Conservation (phyloP, 2,888 invertebrate genomes). For the Alloscopus bannaensis region DNA sequence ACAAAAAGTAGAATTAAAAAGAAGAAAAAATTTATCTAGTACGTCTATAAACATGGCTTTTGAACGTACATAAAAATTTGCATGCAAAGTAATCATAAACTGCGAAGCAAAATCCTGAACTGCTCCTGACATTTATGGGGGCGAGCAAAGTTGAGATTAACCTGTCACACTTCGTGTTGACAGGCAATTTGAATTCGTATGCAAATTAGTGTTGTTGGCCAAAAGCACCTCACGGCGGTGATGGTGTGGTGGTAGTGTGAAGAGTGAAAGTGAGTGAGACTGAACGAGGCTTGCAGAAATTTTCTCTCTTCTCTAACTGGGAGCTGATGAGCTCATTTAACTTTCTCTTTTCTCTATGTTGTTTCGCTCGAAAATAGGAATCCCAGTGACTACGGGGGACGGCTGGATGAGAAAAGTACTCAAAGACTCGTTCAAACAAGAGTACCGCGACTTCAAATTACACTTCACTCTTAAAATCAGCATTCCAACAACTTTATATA, state of each 20-base stretch:
- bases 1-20: too few relatives aligned
- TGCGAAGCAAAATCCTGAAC: background rate
- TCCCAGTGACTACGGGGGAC: too few relatives aligned
- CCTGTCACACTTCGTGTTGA: slow-evolving; percentile 58
- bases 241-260: too few relatives aligned
- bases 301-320: too few relatives aligned
- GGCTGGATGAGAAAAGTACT: background rate
- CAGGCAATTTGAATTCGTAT: slow-evolving; percentile 58
- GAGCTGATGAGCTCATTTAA: too few relatives aligned
- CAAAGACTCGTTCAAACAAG: slow-evolving; percentile 1
- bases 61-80: too few relatives aligned
- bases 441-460: slow-evolving; percentile 20
- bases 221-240: too few relatives aligned
- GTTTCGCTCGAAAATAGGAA: background rate
- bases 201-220: slow-evolving; percentile 36
- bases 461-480: slow-evolving; percentile 14
- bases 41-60: too few relatives aligned
- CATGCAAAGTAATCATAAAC: slow-evolving; percentile 39
- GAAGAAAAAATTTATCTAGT: too few relatives aligned
- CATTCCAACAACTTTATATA: too few relatives aligned
- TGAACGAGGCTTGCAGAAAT: too few relatives aligned
- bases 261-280: too few relatives aligned
- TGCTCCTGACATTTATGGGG: slow-evolving; percentile 35
- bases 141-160: slow-evolving; percentile 41
- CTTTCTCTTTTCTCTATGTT: background rate